phyloP scores from a whole-genome alignment of 2,113 vertebrate species.

The Scomber colias region DNA sequence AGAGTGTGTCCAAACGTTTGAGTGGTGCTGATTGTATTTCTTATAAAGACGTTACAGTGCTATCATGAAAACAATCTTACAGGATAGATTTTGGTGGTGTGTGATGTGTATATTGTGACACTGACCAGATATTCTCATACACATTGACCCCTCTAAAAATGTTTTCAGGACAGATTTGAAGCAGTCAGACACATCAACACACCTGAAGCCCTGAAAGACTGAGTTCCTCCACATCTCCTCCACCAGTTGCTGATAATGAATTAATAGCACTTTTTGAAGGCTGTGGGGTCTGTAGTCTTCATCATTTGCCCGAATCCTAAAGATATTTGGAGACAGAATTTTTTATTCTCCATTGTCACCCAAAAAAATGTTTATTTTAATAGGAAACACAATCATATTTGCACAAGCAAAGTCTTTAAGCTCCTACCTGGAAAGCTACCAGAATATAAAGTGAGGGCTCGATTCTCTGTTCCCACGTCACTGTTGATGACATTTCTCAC shows the following conservation, averaged over 20 bases:
- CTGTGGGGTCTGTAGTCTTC: constrained; percentile 51
- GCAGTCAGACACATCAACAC: neutral
- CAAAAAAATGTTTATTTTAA: too few relatives aligned
- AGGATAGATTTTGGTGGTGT: too few relatives aligned
- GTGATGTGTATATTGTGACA: too few relatives aligned
- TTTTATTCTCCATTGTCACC: too few relatives aligned
- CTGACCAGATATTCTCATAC: too few relatives aligned
- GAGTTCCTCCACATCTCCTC: neutral
- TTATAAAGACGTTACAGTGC: too few relatives aligned
- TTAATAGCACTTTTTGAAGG: constrained; percentile 48
- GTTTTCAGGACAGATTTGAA: neutral
- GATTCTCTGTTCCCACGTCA: constrained; percentile 41
- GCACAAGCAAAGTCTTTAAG: neutral
- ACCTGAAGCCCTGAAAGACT: neutral
- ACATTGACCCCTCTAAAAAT: constrained; percentile 28
- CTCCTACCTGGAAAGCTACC: constrained; percentile 76
- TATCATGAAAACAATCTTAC: too few relatives aligned
- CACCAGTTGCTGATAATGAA: constrained; percentile 40
- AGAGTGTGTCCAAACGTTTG: too few relatives aligned
- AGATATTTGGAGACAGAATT: neutral
- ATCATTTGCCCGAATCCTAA: constrained; percentile 64
- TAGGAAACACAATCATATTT: too few relatives aligned
- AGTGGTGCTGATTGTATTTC: too few relatives aligned
- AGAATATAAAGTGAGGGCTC: constrained; percentile 75
- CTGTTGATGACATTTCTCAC: constrained; percentile 62